Conservation (phyloP, 2,888 invertebrate genomes). For the Synergus japonicus region DNA sequence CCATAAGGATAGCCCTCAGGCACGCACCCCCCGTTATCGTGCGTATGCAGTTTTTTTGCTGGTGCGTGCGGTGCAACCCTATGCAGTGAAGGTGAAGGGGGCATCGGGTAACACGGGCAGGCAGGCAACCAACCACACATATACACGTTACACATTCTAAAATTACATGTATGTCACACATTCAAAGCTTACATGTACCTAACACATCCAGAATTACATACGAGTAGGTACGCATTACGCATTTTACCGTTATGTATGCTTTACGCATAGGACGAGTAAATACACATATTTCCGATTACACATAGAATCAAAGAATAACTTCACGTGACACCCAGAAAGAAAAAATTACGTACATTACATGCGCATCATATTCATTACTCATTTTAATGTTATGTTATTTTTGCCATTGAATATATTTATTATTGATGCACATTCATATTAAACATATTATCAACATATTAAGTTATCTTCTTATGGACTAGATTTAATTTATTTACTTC, state of each 20-base stretch:
- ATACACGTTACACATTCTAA: constrained; percentile 32
- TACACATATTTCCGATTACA: neutral
- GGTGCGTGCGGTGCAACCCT: constrained; percentile 70
- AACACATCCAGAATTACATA: neutral
- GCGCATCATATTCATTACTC: no score
- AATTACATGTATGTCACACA: constrained; percentile 22
- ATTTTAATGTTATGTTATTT: no score
- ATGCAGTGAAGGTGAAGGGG: constrained; percentile 76
- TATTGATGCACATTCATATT: no score
- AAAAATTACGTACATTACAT: no score
- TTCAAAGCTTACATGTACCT: neutral
- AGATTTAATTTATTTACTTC: no score
- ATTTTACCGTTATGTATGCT: neutral
- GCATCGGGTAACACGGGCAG: constrained; percentile 73
- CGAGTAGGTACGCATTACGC: neutral
- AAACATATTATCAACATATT: no score
- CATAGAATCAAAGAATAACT: neutral
- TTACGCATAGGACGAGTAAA: neutral
- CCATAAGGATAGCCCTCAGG: constrained; percentile 75
- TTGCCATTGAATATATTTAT: no score
- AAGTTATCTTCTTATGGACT: no score
- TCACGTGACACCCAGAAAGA: no score
- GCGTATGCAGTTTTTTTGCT: constrained; percentile 74
- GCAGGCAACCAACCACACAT: constrained; percentile 57
- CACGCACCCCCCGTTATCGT: constrained; percentile 71